Conservation (phyloP, 2,797 vertebrate genomes). For the Echeneis naucrates region DNA sequence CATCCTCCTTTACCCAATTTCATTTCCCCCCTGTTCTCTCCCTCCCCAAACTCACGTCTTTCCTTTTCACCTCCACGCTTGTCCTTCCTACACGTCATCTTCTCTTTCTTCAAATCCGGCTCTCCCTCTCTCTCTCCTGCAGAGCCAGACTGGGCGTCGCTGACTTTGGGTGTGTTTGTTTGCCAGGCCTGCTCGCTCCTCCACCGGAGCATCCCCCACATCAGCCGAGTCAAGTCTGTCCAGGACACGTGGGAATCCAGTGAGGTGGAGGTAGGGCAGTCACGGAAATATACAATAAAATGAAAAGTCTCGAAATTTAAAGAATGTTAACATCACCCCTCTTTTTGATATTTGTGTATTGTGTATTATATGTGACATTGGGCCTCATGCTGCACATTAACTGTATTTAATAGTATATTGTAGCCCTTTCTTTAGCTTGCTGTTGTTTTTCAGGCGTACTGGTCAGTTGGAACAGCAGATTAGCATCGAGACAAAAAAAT, state of each 20-base stretch:
- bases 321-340: no score
- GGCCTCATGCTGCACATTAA: no score
- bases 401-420: no score
- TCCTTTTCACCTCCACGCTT: constrained; percentile 5
- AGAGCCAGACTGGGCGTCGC: constrained; percentile 97
- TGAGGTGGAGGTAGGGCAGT: constrained; percentile 90
- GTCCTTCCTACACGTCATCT: neutral
- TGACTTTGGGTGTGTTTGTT: constrained; percentile 93
- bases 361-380: no score
- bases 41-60: constrained; percentile 1
- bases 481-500: neutral
- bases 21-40: constrained; percentile 15
- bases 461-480: neutral
- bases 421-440: no score
- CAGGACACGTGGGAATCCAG: constrained; percentile 91
- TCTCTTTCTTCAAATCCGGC: neutral
- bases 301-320: neutral
- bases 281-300: neutral
- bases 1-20: constrained; percentile 15
- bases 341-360: no score
- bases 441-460: no score
- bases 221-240: constrained; percentile 94
- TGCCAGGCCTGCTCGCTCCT: constrained; percentile 95
- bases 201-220: constrained; percentile 92
- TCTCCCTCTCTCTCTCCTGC: constrained; percentile 27